phyloP scores from a whole-genome alignment of 2,113 vertebrate genomes.

The Nothoprocta perdicaria region DNA sequence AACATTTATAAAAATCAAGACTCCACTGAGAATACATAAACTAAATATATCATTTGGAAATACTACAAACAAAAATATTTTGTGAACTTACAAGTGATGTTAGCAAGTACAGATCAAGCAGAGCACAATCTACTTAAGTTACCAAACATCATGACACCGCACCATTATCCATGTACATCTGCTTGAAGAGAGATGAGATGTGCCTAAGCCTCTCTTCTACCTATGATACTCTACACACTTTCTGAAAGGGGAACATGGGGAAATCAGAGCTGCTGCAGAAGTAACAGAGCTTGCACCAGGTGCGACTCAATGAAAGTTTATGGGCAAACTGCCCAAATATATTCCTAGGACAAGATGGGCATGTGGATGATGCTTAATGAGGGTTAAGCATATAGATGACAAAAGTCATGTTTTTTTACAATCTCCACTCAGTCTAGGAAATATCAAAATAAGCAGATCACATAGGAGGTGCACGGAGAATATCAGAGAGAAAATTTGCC shows the following conservation, averaged over 20 bases:
- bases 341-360: neutral
- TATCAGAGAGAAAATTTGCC: neutral
- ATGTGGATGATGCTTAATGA: neutral
- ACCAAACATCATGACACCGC: neutral
- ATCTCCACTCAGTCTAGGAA: neutral
- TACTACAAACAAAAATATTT: slow-evolving; percentile 16
- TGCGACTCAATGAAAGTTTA: neutral
- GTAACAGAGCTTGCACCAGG: neutral
- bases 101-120: neutral
- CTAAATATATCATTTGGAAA: slow-evolving; percentile 9
- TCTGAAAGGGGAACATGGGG: neutral
- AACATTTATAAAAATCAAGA: neutral
- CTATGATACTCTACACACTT: rapidly evolving
- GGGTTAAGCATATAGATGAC: neutral
- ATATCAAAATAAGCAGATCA: neutral
- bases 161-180: neutral
- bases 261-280: neutral
- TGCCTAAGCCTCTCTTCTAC: neutral
- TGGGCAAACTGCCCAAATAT: neutral
- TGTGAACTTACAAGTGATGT: neutral
- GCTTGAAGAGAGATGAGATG: neutral
- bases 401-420: neutral
- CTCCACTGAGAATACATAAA: neutral
- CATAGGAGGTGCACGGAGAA: neutral
- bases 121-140: neutral